Base-by-base conservation (phyloP, 2,797 vertebrate species). In the Halcyon leucocephala region DNA sequence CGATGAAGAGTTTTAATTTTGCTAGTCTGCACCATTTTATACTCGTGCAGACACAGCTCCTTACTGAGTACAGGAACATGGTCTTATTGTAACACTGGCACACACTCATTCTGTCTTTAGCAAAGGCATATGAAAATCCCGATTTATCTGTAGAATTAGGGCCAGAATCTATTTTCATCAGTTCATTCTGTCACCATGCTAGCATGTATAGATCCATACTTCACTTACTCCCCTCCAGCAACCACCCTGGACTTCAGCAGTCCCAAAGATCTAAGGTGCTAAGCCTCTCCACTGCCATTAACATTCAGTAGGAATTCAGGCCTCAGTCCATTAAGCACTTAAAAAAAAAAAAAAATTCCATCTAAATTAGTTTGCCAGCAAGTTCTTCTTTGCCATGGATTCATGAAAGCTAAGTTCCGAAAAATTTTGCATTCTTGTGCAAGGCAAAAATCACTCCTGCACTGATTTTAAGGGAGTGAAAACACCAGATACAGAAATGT, bases 271-370 rank as follows among this genome's bases (percentile, higher is more conserved):
- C 70, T 77, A 89, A 94, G 80, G 88, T 64, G 90, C 60, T 97
- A 96, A 95, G 91, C 85, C n/a, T n/a, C 90, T 91, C 55, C 20
- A 21, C 31, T 84, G 21, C 62, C 37, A 90, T 74, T 96, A 95
- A 95, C 71, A 89, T 93, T 77, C 67, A 90, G n/a, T 35, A 89
- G 83, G 70, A 95, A 95, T 93, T 95, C 82, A 88, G 60, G 90
- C 64, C 88, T 73, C 33, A 4, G 52, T 39, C 91, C 82, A 81
- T 31, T 82, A 86, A 90, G 39, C 2, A 9, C 66, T 79, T 91
- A 49, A 9, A 28, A 70, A 77, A 84, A 70, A 20, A 10, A 28
- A 66, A 77, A 86, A 86, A 66, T 52, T 60, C 46, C 12, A 52
- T 33, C 82, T 70, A 64, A 89, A 86, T 64, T 67, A 82, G 81